Base-by-base conservation (phyloP, 64 coral and sea anemone genomes). In the Montipora cactus region DNA sequence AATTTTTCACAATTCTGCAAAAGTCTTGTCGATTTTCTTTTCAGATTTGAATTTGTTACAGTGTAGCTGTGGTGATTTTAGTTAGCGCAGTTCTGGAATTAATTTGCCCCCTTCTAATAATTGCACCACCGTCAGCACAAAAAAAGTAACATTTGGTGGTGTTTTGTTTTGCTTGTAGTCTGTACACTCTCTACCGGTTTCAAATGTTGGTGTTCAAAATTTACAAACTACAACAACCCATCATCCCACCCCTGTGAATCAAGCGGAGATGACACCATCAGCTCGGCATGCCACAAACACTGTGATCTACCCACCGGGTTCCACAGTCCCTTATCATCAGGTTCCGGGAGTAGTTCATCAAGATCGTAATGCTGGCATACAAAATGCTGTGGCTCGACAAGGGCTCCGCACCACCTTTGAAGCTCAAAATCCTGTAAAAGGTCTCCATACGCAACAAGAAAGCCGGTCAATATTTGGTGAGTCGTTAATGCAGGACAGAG, bases 391-490 rank as follows among this genome's bases (percentile, higher is more conserved):
- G 37, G 15, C 80, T 83, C 58, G 59, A 67, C 59, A 67, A 3
- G 9, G 68, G 4, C 81, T 37, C 18, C 16, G 49, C 82, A 47
- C 62, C 45, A 70, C 13, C 14, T 7, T 0, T 21, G 62, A 69
- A 69, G n/a, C 25, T 85, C 19, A 44, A 11, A 0, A 70, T 85
- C 1, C 16, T 18, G 7, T 5, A 9, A 49, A 49, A 14, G 62
- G n/a, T 18, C 81, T 7, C 8, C 15, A 45, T 10, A 5, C 18
- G 15, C 7, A 45, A 10, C 58, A 57, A 67, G 25, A 11, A 66
- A 69, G 59, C 45, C 19, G 22, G 9, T 61, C 59, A 50, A 64
- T 19, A 64, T 85, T 70, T 70, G 64, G 82, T 85, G 70, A 71
- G 82, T 70, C 12, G 6, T 23, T 14, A n/a, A 15, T 64, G 14